Conservation (phyloP, 2,888 invertebrate genomes). For the Polymixis flavicincta region DNA sequence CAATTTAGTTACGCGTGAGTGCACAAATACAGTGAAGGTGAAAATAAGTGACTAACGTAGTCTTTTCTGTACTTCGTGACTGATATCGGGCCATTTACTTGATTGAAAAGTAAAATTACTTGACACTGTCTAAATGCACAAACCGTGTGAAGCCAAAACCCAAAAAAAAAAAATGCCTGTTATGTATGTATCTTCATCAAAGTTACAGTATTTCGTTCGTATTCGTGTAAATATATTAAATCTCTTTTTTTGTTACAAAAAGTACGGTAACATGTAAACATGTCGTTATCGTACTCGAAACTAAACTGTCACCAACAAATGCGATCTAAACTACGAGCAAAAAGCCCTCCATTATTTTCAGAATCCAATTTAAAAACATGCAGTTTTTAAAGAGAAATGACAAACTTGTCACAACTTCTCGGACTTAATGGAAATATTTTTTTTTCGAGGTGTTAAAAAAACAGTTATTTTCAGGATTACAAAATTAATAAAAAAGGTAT, state of each 20-base stretch:
- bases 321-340: constrained; percentile 1
- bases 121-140: no score
- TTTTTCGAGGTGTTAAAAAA: constrained; percentile 4
- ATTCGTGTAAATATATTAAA: not conserved
- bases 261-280: constrained; percentile 12
- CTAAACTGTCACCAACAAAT: constrained; percentile 21
- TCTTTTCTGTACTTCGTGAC: no score
- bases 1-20: no score
- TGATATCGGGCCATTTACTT: no score
- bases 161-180: no score
- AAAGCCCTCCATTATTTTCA: constrained; percentile 14
- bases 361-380: constrained; percentile 46
- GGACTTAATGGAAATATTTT: constrained; percentile 29
- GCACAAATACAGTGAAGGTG: no score
- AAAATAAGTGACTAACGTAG: no score
- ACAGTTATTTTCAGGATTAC: not conserved
- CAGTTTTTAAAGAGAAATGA: constrained; percentile 65
- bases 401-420: constrained; percentile 55
- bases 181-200: not conserved
- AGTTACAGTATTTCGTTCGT: not conserved
- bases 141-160: no score
- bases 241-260: not conserved
- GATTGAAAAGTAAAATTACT: no score
- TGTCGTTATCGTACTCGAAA: constrained; percentile 3
- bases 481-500: constrained; percentile 2